Percentiles rank a stretch among this genome's conserved stretches.
These are phyloP conservation scores for Glossophaga mutica DNA, from an alignment of 2,797 vertebrate genomes.

Conservation along the genomic window DNA sequence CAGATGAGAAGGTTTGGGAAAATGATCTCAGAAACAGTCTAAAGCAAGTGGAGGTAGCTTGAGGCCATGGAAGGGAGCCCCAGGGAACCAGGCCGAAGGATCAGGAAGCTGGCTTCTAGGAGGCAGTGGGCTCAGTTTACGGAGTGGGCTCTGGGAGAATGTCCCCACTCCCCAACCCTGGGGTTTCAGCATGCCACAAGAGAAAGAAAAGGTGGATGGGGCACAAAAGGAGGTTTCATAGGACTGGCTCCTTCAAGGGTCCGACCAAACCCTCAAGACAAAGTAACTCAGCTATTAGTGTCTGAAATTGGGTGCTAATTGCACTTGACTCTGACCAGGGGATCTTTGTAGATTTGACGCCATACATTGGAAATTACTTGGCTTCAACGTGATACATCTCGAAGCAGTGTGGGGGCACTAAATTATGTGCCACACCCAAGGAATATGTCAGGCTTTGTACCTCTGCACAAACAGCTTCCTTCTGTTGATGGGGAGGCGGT, in stretches of 20 bases:
- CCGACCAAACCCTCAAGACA: neutral
- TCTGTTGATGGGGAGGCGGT: neutral
- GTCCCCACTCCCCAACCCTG: neutral
- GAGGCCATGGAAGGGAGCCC: neutral
- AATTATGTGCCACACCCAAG: neutral
- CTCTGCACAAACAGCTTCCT: neutral
- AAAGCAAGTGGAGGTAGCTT: neutral
- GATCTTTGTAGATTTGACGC: neutral
- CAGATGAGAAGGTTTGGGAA: neutral
- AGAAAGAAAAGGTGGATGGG: neutral
- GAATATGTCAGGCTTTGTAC: accelerated
- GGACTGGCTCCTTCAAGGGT: neutral
- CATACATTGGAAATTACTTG: neutral
- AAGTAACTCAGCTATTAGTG: accelerated
- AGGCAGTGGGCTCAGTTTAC: neutral
- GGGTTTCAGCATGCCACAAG: neutral
- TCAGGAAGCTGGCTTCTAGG: neutral
- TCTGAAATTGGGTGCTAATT: neutral
- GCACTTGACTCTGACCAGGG: too few species aligned
- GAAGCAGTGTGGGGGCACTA: neutral
- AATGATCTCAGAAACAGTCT: neutral
- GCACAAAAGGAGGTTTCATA: too few species aligned
- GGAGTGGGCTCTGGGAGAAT: too few species aligned
- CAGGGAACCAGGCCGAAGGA: neutral
- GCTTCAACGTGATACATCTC: neutral